Conservation (phyloP, 2,113 vertebrate genomes). For the Thalassoma bifasciatum region DNA sequence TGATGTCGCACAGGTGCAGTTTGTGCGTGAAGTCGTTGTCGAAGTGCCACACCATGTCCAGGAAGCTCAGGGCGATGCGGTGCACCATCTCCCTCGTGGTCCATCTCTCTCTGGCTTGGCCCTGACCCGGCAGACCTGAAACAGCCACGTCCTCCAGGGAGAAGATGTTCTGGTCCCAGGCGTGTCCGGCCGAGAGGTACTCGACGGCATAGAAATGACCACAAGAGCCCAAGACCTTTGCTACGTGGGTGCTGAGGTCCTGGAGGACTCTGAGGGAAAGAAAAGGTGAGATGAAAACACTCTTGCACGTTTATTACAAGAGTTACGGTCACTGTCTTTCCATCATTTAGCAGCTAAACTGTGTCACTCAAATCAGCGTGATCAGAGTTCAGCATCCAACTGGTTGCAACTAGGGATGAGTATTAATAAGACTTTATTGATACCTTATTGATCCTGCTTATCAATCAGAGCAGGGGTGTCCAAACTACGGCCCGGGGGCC, state of each 20-base stretch:
- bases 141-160: constrained; percentile 82
- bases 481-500: too few relatives aligned
- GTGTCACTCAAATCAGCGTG: too few relatives aligned
- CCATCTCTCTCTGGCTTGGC: constrained; percentile 21
- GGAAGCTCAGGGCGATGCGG: constrained; percentile 93
- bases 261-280: constrained; percentile 82
- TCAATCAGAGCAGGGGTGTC: too few relatives aligned
- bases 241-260: constrained; percentile 91
- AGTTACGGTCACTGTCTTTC: too few relatives aligned
- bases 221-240: constrained; percentile 93
- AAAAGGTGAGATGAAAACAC: too few relatives aligned
- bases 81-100: constrained; percentile 76
- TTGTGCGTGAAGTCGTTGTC: constrained; percentile 93
- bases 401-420: too few relatives aligned
- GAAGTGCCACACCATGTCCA: constrained; percentile 95
- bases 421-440: too few relatives aligned
- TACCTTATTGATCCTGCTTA: too few relatives aligned
- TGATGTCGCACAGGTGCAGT: constrained; percentile 96
- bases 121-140: constrained; percentile 17
- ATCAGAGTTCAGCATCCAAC: too few relatives aligned
- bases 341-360: too few relatives aligned
- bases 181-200: constrained; percentile 90
- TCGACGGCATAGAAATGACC: constrained; percentile 98
- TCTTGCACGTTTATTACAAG: too few relatives aligned
- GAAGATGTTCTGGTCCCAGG: constrained; percentile 92